Conservation (phyloP, 2,888 invertebrate genomes). For the Rhingia rostrata region DNA sequence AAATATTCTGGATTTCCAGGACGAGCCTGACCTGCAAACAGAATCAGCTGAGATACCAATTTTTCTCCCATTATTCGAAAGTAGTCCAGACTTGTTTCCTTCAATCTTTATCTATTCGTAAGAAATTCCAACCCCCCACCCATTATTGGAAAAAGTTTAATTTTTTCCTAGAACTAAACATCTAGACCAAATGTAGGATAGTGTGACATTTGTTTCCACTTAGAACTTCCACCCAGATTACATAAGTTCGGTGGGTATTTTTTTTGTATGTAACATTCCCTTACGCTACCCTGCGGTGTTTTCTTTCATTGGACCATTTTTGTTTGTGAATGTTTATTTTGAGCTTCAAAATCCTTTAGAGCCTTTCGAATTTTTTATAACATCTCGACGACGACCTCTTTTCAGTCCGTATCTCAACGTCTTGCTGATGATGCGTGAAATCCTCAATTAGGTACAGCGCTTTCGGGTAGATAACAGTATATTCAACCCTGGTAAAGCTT, state of each 20-base stretch:
- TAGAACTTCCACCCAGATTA: not conserved
- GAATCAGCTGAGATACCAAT: too few species aligned
- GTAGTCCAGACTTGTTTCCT: not conserved
- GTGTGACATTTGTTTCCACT: not conserved
- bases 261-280: not conserved
- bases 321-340: not conserved
- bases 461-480: conserved; percentile 8
- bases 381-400: not conserved
- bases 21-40: too few species aligned
- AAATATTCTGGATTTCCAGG: too few species aligned
- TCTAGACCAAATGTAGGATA: not conserved
- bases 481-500: conserved; percentile 10
- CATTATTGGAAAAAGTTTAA: not conserved
- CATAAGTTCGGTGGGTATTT: not conserved
- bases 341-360: not conserved
- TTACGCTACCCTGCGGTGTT: not conserved
- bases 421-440: conserved; percentile 11
- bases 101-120: not conserved
- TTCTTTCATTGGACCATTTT: not conserved
- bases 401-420: not conserved
- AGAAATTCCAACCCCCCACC: not conserved
- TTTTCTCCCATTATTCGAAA: too few species aligned
- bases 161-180: not conserved
- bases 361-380: not conserved
- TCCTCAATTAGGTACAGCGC: not conserved